These are phyloP conservation scores for Pseudolycoriella hygida DNA, from an alignment of 2,888 invertebrate genomes.

Conservation along the genomic window DNA sequence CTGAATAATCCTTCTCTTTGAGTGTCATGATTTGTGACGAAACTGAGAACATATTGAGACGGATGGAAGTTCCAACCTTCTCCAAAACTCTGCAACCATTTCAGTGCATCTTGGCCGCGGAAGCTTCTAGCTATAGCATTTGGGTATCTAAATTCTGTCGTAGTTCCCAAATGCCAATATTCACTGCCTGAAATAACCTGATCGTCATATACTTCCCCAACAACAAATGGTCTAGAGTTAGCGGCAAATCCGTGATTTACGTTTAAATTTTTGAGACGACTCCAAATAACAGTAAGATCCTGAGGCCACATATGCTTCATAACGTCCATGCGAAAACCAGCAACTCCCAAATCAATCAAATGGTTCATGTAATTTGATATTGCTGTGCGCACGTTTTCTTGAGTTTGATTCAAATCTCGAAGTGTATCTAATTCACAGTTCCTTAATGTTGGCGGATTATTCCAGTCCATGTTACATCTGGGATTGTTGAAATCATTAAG, in stretches of 20 bases:
- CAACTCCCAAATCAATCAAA: constrained; percentile 33
- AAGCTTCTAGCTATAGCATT: constrained; percentile 38
- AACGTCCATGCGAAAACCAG: constrained; percentile 36
- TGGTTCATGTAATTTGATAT: constrained; percentile 33
- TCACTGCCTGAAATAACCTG: constrained; percentile 28
- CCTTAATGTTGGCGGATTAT: constrained; percentile 33
- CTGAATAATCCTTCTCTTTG: constrained; percentile 32
- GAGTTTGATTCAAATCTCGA: constrained; percentile 33
- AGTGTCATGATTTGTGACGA: constrained; percentile 72
- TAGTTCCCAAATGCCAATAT: constrained; percentile 34
- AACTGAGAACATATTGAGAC: constrained; percentile 39
- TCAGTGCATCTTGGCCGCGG: constrained; percentile 36
- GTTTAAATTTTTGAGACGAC: constrained; percentile 30
- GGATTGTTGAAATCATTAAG: constrained; percentile 35
- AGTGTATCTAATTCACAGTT: constrained; percentile 24
- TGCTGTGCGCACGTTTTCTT: constrained; percentile 30
- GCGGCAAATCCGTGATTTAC: constrained; percentile 35
- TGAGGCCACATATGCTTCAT: constrained; percentile 36
- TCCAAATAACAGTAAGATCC: constrained; percentile 36
- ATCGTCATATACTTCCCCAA: constrained; percentile 38
- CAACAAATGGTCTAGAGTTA: constrained; percentile 32
- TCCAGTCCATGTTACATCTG: constrained; percentile 31
- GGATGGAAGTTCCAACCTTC: constrained; percentile 31
- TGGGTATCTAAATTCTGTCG: constrained; percentile 45
- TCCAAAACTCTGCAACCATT: constrained; percentile 31